These are phyloP conservation scores for Leucophenga montana DNA, from an alignment of 2,888 invertebrate species.

Conservation along the genomic window DNA sequence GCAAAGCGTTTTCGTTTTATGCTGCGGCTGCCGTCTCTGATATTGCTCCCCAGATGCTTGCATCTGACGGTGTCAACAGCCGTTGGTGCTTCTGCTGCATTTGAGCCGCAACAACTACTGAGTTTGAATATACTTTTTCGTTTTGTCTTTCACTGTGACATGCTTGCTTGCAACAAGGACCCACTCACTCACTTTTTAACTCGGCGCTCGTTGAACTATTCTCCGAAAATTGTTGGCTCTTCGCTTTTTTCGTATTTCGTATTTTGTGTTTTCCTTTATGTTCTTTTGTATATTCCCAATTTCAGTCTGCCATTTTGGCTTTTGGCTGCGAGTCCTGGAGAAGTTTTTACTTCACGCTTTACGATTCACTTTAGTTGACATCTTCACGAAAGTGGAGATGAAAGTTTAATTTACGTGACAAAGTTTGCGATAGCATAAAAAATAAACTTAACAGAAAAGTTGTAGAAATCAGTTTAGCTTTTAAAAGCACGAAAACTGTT, in stretches of 20 bases:
- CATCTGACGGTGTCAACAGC: too few relatives aligned
- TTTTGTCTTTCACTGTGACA: background rate
- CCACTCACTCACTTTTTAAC: background rate
- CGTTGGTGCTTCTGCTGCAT: too few relatives aligned
- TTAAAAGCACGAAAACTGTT: background rate
- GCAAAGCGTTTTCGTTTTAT: background rate
- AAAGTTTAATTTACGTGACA: constrained; percentile 13
- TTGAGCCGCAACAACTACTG: too few relatives aligned
- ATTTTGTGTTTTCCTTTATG: too few relatives aligned
- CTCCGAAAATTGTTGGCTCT: background rate
- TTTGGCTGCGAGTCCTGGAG: background rate
- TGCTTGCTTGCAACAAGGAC: background rate
- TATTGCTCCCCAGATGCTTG: too few relatives aligned
- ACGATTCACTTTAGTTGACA: constrained; percentile 6
- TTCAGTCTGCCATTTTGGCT: constrained; percentile 6
- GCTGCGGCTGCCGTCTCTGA: background rate
- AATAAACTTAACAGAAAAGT: background rate
- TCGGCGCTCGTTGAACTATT: constrained; percentile 2
- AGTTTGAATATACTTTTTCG: too few relatives aligned
- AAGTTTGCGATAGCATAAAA: background rate
- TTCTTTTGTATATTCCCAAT: too few relatives aligned
- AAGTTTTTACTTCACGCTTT: background rate
- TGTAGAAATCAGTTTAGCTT: constrained; percentile 9
- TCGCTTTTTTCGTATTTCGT: background rate
- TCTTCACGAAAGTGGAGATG: constrained; percentile 13